phyloP scores from a whole-genome alignment of 2,888 invertebrate species.

The Mellilla xanthometata region DNA sequence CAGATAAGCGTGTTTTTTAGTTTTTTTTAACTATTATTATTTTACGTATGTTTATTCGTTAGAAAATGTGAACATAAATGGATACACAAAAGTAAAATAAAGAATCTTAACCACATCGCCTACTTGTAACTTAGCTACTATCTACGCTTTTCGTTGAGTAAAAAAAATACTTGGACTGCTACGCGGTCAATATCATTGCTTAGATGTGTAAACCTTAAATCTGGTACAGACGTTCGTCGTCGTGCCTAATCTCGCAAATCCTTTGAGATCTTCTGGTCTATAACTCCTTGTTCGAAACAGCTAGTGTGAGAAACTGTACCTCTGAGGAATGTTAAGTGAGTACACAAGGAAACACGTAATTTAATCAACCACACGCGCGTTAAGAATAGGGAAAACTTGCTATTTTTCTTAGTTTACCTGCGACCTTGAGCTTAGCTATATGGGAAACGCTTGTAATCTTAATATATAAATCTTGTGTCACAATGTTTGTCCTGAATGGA shows the following conservation, averaged over 20 bases:
- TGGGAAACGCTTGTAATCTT: too few species aligned
- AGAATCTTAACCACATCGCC: too few species aligned
- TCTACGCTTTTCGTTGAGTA: neutral
- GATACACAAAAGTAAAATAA: too few species aligned
- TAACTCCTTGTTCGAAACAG: conserved; percentile 34
- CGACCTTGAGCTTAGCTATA: neutral
- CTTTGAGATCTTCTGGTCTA: conserved; percentile 43
- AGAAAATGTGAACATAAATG: too few species aligned
- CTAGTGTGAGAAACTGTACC: conserved; percentile 29
- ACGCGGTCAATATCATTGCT: conserved; percentile 1
- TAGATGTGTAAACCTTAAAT: conserved; percentile 32
- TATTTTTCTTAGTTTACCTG: conserved; percentile 1
- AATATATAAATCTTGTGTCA: too few species aligned
- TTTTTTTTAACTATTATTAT: too few species aligned
- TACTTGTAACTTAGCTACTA: too few species aligned
- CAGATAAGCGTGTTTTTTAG: too few species aligned
- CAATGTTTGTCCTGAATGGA: too few species aligned
- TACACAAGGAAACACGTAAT: conserved; percentile 13
- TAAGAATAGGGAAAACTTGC: conserved; percentile 8
- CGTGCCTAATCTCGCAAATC: conserved; percentile 69
- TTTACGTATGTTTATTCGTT: too few species aligned
- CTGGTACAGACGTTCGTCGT: conserved; percentile 57
- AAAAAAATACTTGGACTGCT: neutral
- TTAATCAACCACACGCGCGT: conserved; percentile 20
- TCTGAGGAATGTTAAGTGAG: conserved; percentile 23